These are phyloP conservation scores for Teinopalpus imperialis DNA, from an alignment of 2,888 invertebrate species.

Conservation along the genomic window DNA sequence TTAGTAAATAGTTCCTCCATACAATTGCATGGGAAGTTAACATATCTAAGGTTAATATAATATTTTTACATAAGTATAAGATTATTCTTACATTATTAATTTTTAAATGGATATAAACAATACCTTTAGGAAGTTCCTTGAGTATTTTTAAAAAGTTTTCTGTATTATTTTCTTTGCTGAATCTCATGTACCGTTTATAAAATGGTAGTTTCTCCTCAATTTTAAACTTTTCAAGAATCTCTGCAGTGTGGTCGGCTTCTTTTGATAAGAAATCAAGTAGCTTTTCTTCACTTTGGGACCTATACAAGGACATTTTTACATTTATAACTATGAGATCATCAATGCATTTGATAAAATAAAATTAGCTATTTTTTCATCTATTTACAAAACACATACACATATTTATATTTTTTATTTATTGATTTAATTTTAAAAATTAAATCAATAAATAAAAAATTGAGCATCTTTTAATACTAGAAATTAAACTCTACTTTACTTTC, in stretches of 20 bases:
- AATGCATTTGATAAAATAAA: not conserved
- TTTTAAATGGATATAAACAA: not conserved
- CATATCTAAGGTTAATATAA: too few species aligned
- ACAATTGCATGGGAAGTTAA: too few species aligned
- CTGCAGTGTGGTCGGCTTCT: slow-evolving; percentile 36
- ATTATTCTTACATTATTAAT: too few species aligned
- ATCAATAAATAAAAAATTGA: too few species aligned
- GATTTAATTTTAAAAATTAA: too few species aligned
- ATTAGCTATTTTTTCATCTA: too few species aligned
- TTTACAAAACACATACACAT: too few species aligned
- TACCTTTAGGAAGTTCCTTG: slow-evolving; percentile 70
- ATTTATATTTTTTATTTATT: too few species aligned
- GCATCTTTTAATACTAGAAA: too few species aligned
- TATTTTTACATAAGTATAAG: too few species aligned
- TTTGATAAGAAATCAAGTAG: slow-evolving; percentile 43
- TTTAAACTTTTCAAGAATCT: slow-evolving; percentile 41
- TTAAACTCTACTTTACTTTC: too few species aligned
- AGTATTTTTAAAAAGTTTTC: slow-evolving; percentile 62
- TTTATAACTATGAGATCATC: not conserved
- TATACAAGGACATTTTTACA: not conserved
- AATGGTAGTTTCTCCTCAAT: slow-evolving; percentile 53
- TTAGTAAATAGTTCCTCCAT: too few species aligned
- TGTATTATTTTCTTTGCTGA: slow-evolving; percentile 60
- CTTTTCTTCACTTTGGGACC: slow-evolving; percentile 48
- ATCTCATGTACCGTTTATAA: slow-evolving; percentile 57